phyloP scores from a whole-genome alignment of 2,888 invertebrate genomes.

The Poecilus cupreus region DNA sequence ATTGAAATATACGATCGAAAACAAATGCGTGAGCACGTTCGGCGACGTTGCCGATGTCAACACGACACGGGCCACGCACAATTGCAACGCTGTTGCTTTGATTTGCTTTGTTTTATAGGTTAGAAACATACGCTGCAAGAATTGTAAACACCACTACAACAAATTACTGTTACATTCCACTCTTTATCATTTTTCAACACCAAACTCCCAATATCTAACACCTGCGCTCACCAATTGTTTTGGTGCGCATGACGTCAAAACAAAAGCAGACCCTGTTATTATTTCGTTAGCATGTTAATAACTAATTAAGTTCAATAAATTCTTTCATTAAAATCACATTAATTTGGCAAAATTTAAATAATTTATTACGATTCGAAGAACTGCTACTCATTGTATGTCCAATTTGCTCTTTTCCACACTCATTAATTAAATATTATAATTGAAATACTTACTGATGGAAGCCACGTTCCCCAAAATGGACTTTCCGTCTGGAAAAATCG shows the following conservation, averaged over 20 bases:
- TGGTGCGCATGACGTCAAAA: constrained; percentile 43
- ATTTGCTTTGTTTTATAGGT: constrained; percentile 2
- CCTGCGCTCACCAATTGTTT: too few species aligned
- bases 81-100: constrained; percentile 2
- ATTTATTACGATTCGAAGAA: constrained; percentile 28
- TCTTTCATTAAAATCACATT: constrained; percentile 10
- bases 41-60: constrained; percentile 33
- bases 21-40: constrained; percentile 45
- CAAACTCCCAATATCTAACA: too few species aligned
- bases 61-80: background rate
- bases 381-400: background rate
- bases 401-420: background rate
- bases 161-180: constrained; percentile 15
- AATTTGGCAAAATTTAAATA: constrained; percentile 38
- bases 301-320: constrained; percentile 46
- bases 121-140: background rate
- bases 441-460: constrained; percentile 83
- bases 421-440: background rate
- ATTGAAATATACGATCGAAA: constrained; percentile 53
- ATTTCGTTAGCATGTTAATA: constrained; percentile 42
- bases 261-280: constrained; percentile 50
- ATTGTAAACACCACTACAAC: background rate
- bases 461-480: constrained; percentile 90
- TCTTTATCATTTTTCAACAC: background rate
- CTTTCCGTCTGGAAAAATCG: constrained; percentile 82